phyloP scores from a whole-genome alignment of 2,113 vertebrate genomes.

The Isurus oxyrinchus region DNA sequence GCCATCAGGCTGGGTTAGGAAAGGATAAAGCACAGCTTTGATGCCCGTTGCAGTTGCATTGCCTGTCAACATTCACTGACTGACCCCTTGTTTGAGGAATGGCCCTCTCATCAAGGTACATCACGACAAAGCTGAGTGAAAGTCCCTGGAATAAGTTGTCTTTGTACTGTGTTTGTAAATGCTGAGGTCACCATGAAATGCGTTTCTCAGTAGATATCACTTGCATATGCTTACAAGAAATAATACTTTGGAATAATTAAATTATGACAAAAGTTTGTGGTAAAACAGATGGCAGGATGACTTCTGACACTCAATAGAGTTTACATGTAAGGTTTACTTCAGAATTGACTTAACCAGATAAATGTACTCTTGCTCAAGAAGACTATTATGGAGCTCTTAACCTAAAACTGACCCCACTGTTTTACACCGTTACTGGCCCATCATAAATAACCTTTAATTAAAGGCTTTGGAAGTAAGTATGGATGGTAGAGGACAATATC shows the following conservation, averaged over 20 bases:
- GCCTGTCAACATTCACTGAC: not conserved
- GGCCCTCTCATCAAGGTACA: not conserved
- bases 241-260: not conserved
- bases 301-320: not conserved
- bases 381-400: not conserved
- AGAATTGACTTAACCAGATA: not conserved
- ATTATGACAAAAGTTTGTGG: not conserved
- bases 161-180: not conserved
- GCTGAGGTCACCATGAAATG: not conserved
- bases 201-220: not conserved
- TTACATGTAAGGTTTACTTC: not conserved
- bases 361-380: not conserved
- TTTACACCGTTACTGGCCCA: not conserved
- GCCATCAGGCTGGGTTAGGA: not conserved
- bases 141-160: not conserved
- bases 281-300: not conserved
- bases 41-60: not conserved
- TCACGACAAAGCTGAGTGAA: not conserved
- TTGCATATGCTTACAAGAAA: not conserved
- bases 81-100: not conserved
- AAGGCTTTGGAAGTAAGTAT: not conserved
- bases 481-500: not conserved
- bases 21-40: not conserved
- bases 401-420: not conserved
- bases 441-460: slow-evolving; percentile 22